Conservation (phyloP, 2,113 vertebrate genomes). For the Desmodus rotundus region DNA sequence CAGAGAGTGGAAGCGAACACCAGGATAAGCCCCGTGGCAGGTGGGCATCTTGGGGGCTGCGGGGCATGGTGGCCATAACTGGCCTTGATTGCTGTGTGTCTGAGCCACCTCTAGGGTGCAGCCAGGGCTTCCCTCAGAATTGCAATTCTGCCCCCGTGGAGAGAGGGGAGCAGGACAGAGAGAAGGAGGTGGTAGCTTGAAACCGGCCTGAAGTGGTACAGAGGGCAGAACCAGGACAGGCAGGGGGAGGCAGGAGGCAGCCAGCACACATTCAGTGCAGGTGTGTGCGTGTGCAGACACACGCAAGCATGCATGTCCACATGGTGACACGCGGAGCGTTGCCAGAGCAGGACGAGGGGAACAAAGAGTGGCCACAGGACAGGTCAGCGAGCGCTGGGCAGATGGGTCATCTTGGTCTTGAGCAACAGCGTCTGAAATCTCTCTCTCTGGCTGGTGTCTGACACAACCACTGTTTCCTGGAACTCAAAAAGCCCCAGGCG, state of each 20-base stretch:
- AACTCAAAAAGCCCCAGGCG: neutral
- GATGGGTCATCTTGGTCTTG: neutral
- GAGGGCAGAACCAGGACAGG: neutral
- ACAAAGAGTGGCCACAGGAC: neutral
- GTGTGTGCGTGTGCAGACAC: too few relatives aligned
- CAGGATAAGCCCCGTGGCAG: neutral
- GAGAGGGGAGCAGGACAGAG: constrained; percentile 56
- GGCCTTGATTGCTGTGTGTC: constrained; percentile 45
- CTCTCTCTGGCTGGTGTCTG: neutral
- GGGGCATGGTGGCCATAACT: neutral
- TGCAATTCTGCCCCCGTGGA: constrained; percentile 36
- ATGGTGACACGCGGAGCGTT: neutral
- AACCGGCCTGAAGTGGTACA: neutral
- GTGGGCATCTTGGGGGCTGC: constrained; percentile 21
- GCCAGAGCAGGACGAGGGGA: neutral
- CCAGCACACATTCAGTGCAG: neutral
- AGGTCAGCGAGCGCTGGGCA: neutral
- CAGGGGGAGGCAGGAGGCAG: fast-evolving
- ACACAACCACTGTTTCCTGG: neutral
- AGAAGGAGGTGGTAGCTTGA: neutral
- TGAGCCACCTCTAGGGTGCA: neutral
- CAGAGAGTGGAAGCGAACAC: constrained; percentile 43
- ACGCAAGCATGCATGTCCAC: neutral
- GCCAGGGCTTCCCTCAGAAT: neutral
- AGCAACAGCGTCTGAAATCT: neutral